A percentile compares a stretch with the other conserved stretches of the same genome.
Evolutionary conservation across 2,797 vertebrate species (phyloP).

Genomic region (Neostethus bicornis): DNA sequence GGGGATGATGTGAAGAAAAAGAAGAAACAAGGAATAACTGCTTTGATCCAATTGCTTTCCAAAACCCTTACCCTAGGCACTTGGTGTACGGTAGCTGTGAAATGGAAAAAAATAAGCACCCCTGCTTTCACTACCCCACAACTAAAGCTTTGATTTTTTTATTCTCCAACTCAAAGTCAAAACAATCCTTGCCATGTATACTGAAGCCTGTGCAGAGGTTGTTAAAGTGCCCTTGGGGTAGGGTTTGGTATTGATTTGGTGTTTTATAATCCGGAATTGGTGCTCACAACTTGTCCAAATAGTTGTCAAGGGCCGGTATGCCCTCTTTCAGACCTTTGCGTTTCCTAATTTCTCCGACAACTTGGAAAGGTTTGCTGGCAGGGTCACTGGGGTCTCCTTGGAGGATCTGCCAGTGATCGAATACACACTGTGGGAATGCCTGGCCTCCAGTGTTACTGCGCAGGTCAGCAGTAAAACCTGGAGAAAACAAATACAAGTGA

Average conservation of each 20-base stretch:
- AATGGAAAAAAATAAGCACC: constrained; percentile 55
- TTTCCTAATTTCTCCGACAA: constrained; percentile 89
- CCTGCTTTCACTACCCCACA: constrained; percentile 47
- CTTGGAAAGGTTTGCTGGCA: constrained; percentile 74
- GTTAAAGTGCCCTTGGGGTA: constrained; percentile 67
- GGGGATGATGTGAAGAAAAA: constrained; percentile 37
- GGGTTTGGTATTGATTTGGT: constrained; percentile 68
- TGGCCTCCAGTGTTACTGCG: constrained; percentile 93
- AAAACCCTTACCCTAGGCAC: constrained; percentile 70
- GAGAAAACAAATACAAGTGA: constrained; percentile 1
- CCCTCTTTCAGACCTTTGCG: constrained; percentile 95
- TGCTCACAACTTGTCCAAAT: constrained; percentile 91
- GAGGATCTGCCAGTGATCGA: constrained; percentile 96
- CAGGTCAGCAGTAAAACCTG: constrained; percentile 94
- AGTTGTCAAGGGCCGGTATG: constrained; percentile 91
- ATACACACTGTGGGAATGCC: constrained; percentile 95
- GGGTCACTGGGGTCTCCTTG: constrained; percentile 87
- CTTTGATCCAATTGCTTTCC: constrained; percentile 63
- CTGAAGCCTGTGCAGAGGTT: constrained; percentile 68
- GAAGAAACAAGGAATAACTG: constrained; percentile 54
- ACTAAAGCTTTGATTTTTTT: constrained; percentile 53
- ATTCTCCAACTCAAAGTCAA: constrained; percentile 51
- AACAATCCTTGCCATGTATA: constrained; percentile 58
- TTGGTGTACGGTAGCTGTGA: constrained; percentile 74
- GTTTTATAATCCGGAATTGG: constrained; percentile 40